Evolutionary conservation across 1,140 invertebrate species (phyloP).

Genomic region (Magallana angulata): DNA sequence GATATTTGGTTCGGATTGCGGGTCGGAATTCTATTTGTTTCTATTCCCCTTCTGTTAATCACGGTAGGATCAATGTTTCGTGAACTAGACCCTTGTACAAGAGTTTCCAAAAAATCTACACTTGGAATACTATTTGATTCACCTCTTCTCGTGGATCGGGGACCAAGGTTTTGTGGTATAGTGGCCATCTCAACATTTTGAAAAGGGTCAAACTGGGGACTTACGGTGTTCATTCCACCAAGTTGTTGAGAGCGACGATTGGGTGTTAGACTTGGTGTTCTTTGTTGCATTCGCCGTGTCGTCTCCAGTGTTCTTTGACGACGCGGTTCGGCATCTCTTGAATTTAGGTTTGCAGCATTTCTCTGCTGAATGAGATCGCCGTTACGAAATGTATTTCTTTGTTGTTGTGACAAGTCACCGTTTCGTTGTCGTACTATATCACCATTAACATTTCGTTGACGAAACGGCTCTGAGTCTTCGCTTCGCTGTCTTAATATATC

Average conservation of each 20-base stretch:
- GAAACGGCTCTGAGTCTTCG: background rate
- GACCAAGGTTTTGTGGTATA: slow-evolving; percentile 4
- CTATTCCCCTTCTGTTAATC: background rate
- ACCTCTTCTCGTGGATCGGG: background rate
- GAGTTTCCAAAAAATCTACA: slow-evolving; percentile 5
- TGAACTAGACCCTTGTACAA: background rate
- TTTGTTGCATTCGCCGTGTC: background rate
- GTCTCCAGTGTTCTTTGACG: background rate
- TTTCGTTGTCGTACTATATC: slow-evolving; percentile 6
- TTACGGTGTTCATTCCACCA: background rate
- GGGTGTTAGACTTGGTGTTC: background rate
- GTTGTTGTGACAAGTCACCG: background rate
- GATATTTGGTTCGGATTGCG: background rate
- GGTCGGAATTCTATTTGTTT: background rate
- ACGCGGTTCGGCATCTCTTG: background rate
- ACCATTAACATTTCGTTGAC: background rate
- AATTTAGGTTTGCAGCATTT: background rate
- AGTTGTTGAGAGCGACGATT: background rate
- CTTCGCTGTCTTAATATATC: background rate
- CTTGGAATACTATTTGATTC: background rate
- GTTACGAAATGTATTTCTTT: background rate
- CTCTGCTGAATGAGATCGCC: background rate
- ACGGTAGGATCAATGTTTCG: background rate
- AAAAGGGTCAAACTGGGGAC: background rate
- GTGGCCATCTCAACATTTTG: slow-evolving; percentile 30